Evolutionary conservation across 2,888 invertebrate species (phyloP).

Genomic region (Julus scanicus): DNA sequence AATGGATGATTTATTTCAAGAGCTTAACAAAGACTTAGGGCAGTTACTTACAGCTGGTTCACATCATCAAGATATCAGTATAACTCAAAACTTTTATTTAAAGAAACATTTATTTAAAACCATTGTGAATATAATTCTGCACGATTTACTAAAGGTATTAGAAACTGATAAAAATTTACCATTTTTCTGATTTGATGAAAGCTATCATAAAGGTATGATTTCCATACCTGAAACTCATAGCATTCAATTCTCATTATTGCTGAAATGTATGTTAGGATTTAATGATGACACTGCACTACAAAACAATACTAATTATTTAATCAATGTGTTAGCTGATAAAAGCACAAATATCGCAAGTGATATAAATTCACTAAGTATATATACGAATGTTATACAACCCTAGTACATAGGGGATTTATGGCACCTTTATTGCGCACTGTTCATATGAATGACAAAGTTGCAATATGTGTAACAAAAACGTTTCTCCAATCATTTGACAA

Average conservation of each 20-base stretch:
- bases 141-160: background rate
- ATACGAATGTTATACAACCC: background rate
- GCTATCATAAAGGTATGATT: background rate
- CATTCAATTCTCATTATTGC: background rate
- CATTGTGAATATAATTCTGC: background rate
- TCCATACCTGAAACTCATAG: background rate
- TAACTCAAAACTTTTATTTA: background rate
- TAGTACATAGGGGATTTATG: background rate
- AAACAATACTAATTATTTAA: background rate
- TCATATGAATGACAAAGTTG: background rate
- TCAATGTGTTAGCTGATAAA: background rate
- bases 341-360: background rate
- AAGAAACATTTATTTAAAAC: too few relatives aligned
- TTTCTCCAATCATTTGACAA: background rate
- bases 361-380: background rate
- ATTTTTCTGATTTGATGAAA: background rate
- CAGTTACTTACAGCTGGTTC: background rate
- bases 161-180: background rate
- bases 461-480: background rate
- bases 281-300: background rate
- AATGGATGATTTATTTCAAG: conserved; percentile 1
- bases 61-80: background rate
- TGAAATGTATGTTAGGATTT: background rate
- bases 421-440: conserved; percentile 7
- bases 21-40: background rate